Evolutionary conservation across 1,140 invertebrate species (phyloP).

Genomic region (Meloidogyne floridensis): DNA sequence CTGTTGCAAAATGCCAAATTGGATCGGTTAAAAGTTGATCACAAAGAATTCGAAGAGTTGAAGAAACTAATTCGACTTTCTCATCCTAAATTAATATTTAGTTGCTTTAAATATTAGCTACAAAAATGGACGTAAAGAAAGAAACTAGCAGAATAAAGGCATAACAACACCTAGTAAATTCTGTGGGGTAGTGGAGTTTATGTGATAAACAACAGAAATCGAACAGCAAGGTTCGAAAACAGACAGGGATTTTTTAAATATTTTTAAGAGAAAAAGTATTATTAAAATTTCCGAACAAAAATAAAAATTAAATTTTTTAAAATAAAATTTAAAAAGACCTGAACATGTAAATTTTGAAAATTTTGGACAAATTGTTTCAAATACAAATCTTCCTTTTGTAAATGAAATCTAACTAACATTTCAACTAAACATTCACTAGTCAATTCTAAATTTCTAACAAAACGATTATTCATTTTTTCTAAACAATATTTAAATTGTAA

Average conservation of each 20-base stretch:
- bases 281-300: slow-evolving; percentile 61
- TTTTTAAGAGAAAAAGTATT: background rate
- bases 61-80: slow-evolving; percentile 70
- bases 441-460: slow-evolving; percentile 72
- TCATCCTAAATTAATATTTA: slow-evolving; percentile 47
- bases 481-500: slow-evolving; percentile 79
- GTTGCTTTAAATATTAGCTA: no score
- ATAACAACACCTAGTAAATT: no score
- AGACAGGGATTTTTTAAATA: background rate
- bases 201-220: background rate
- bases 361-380: slow-evolving; percentile 76
- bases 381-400: slow-evolving; percentile 74
- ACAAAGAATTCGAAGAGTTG: slow-evolving; percentile 72
- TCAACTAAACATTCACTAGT: slow-evolving; percentile 77
- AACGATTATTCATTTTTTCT: slow-evolving; percentile 53
- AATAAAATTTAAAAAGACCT: slow-evolving; percentile 70
- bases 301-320: background rate
- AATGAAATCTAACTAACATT: slow-evolving; percentile 78
- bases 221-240: background rate
- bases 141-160: background rate
- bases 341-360: slow-evolving; percentile 71
- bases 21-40: slow-evolving; percentile 74
- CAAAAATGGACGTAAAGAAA: background rate
- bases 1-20: slow-evolving; percentile 78
- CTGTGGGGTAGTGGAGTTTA: background rate